A percentile compares a stretch with the other conserved stretches of the same genome.
Conservation (phyloP, 2,113 vertebrate genomes). For the Zosterops borbonicus region DNA sequence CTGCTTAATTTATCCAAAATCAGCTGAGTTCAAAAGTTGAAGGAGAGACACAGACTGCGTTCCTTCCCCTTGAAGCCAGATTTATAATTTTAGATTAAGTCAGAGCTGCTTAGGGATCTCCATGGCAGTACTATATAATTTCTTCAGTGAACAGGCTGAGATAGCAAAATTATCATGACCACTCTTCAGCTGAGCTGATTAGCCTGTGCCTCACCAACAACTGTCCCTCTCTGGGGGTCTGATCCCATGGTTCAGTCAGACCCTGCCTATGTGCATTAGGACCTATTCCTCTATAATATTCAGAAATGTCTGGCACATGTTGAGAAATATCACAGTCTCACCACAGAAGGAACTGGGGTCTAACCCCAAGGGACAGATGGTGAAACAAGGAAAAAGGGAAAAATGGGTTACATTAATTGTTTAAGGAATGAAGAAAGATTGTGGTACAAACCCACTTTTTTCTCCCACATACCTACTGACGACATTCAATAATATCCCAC, state of each 20-base stretch:
- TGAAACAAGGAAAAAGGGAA: not conserved
- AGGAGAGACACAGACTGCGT: not conserved
- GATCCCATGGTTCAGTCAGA: not conserved
- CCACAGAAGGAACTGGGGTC: not conserved
- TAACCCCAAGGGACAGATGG: not conserved
- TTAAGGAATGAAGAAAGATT: not conserved
- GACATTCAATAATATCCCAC: not conserved
- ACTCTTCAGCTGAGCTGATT: not conserved
- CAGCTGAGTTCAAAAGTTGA: not conserved
- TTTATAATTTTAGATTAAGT: not conserved
- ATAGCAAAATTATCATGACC: not conserved
- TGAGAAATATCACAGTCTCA: not conserved
- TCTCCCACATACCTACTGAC: not conserved
- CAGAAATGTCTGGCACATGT: not conserved
- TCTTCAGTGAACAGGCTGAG: not conserved
- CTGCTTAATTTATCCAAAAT: not conserved
- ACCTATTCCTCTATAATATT: not conserved
- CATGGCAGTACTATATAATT: not conserved
- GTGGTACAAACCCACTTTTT: not conserved
- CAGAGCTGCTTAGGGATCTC: not conserved
- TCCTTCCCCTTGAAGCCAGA: not conserved
- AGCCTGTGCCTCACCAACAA: not conserved
- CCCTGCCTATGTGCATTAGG: not conserved
- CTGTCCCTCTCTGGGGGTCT: not conserved
- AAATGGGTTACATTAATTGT: rapidly evolving